Conservation (phyloP, 2,797 vertebrate species). For the Aratinga solstitialis region DNA sequence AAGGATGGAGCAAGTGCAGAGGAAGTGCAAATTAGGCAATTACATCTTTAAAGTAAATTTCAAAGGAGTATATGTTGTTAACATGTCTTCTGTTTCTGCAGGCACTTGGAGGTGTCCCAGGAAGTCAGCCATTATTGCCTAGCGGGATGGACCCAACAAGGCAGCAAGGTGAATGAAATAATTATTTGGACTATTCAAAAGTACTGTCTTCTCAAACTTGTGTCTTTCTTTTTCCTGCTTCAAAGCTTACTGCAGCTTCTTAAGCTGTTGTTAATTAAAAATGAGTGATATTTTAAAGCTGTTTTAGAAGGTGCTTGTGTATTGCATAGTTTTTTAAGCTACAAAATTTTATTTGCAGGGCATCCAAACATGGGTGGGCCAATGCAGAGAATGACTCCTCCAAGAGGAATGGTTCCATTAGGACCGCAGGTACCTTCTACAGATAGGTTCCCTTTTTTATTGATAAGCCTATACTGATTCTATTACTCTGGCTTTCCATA, state of each 20-base stretch:
- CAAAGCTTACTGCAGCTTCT: background rate
- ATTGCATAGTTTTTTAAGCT: background rate
- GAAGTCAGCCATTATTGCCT: slow-evolving; percentile 91
- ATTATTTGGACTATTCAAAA: background rate
- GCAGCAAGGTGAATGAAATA: slow-evolving; percentile 86
- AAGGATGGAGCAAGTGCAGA: background rate
- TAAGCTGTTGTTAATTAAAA: background rate
- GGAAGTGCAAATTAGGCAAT: background rate
- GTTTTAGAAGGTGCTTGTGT: background rate
- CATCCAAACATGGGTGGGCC: slow-evolving; percentile 97
- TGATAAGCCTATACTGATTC: background rate
- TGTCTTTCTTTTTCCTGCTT: fast-evolving
- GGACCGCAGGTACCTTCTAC: slow-evolving; percentile 88
- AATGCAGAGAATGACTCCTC: slow-evolving; percentile 97
- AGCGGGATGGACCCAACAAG: slow-evolving; percentile 96
- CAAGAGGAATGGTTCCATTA: slow-evolving; percentile 95
- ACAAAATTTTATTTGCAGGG: slow-evolving; percentile 75
- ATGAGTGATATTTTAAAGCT: background rate
- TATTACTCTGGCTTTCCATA: background rate
- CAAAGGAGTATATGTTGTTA: background rate
- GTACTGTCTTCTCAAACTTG: background rate
- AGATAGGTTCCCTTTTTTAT: background rate
- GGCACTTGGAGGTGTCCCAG: slow-evolving; percentile 93
- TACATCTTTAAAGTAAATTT: background rate
- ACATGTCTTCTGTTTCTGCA: slow-evolving; percentile 59